phyloP scores from a whole-genome alignment of 2,797 vertebrate species.

The Anas bahamensis region DNA sequence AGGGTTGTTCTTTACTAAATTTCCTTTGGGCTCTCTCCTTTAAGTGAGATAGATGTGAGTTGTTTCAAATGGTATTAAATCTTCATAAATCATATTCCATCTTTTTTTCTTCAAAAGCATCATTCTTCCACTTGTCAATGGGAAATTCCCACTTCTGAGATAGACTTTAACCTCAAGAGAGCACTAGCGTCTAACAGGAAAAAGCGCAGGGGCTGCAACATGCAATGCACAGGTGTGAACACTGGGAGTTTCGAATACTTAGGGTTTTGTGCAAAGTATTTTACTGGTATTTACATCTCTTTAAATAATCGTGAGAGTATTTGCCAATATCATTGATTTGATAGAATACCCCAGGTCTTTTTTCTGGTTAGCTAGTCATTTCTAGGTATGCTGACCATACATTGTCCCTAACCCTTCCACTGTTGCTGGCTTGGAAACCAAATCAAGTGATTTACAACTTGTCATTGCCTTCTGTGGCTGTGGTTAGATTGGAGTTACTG shows the following conservation, averaged over 20 bases:
- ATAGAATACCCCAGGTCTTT: neutral
- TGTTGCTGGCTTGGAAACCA: neutral
- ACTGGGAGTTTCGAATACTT: neutral
- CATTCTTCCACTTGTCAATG: neutral
- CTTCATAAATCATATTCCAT: constrained; percentile 48
- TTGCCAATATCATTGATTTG: neutral
- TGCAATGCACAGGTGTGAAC: neutral
- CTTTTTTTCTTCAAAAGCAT: neutral
- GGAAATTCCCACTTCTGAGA: neutral
- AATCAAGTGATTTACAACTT: neutral
- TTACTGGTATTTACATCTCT: neutral
- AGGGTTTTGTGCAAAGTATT: neutral
- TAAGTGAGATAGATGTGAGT: constrained; percentile 44
- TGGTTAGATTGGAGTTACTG: neutral
- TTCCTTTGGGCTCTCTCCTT: constrained; percentile 47
- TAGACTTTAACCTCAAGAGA: neutral
- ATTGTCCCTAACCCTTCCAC: neutral
- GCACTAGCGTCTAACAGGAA: neutral
- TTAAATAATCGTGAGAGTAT: neutral
- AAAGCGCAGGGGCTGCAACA: neutral
- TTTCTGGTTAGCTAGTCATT: neutral
- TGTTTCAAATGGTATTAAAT: constrained; percentile 21
- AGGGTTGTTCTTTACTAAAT: constrained; percentile 10
- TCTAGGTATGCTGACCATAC: neutral
- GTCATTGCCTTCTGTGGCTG: neutral